Percentiles rank a stretch among this genome's conserved stretches.
Evolutionary conservation across 2,888 invertebrate genomes (phyloP).

Genomic region (Girardia tigrina): DNA sequence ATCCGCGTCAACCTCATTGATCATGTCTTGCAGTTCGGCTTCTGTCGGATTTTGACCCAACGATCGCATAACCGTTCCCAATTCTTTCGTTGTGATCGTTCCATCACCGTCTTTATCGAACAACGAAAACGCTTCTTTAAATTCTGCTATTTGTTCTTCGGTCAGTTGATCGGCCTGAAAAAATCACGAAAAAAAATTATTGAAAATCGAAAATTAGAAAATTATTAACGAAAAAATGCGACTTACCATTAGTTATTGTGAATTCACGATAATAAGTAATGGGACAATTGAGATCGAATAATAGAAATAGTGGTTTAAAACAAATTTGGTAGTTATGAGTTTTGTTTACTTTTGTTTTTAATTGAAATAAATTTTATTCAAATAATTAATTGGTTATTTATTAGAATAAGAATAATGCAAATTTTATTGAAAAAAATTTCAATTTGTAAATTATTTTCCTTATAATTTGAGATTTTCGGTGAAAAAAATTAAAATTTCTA

Average conservation of each 20-base stretch:
- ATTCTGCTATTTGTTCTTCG: constrained; percentile 56
- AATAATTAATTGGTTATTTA: too few species aligned
- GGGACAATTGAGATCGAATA: neutral
- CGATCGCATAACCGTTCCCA: constrained; percentile 94
- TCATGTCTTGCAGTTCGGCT: constrained; percentile 92
- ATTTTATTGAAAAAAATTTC: too few species aligned
- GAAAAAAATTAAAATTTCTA: too few species aligned
- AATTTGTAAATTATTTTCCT: too few species aligned
- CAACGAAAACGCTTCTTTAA: constrained; percentile 97
- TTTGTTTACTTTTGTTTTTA: too few species aligned
- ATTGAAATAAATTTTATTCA: too few species aligned
- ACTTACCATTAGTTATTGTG: neutral
- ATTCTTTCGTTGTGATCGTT: constrained; percentile 95
- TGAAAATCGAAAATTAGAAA: neutral
- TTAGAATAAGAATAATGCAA: too few species aligned
- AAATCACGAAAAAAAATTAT: neutral
- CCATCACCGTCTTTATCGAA: constrained; percentile 98
- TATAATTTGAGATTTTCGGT: too few species aligned
- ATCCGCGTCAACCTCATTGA: constrained; percentile 88
- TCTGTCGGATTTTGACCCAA: constrained; percentile 97
- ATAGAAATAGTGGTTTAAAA: neutral
- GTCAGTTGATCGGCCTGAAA: constrained; percentile 37
- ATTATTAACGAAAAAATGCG: neutral
- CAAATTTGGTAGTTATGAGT: too few species aligned
- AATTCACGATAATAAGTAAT: constrained; percentile 18